Evolutionary conservation across 2,888 invertebrate species (phyloP).

Genomic region (Magallana nippona): DNA sequence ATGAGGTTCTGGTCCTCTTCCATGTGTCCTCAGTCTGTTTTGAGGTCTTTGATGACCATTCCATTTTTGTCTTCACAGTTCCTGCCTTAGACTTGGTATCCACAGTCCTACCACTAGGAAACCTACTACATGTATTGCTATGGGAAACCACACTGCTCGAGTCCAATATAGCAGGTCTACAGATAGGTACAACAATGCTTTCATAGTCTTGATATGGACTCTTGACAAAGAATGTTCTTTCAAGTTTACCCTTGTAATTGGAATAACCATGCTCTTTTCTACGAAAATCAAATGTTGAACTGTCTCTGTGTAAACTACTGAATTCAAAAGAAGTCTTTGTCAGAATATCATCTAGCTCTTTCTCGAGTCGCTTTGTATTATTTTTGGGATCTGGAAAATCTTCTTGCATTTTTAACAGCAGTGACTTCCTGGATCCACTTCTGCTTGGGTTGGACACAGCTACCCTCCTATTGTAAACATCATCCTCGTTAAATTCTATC

Average conservation of each 20-base stretch:
- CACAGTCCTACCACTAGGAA: background rate
- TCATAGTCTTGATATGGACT: conserved; percentile 18
- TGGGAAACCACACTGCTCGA: background rate
- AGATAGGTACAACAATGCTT: background rate
- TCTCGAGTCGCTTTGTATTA: background rate
- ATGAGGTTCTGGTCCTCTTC: background rate
- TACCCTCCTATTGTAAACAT: background rate
- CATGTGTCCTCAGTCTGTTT: background rate
- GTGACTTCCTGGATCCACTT: background rate
- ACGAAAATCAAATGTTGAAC: too few relatives aligned
- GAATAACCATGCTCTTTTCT: background rate
- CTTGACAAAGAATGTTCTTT: background rate
- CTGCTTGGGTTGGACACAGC: background rate
- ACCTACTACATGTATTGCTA: background rate
- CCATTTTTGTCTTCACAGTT: background rate
- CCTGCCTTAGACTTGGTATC: background rate
- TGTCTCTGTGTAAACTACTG: background rate
- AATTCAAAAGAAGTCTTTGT: background rate
- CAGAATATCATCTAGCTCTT: background rate
- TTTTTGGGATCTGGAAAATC: conserved; percentile 10
- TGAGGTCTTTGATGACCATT: background rate
- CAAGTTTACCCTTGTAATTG: background rate
- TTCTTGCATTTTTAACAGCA: conserved; percentile 20
- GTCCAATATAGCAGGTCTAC: background rate
- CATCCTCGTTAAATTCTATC: conserved; percentile 22